Base-by-base conservation (phyloP, 2,797 vertebrate genomes). In the Ctenosaura bakeri region DNA sequence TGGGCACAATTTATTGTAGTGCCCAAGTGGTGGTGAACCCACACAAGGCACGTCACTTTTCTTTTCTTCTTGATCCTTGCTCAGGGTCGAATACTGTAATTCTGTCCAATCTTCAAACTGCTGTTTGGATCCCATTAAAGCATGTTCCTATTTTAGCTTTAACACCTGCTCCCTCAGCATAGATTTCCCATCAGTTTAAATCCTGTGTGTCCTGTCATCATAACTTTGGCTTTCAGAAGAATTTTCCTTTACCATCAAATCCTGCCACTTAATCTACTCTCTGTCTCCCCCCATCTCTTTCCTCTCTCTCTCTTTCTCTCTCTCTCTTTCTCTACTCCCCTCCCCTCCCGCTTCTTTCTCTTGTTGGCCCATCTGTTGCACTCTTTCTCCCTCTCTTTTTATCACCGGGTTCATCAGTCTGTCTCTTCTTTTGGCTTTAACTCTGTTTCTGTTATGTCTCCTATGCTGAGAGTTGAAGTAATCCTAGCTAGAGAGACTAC, bases 221-320 rank as follows among this genome's bases (percentile, higher is more conserved):
- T 77, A 6, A 29, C 84, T 90, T 89, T 80, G 42, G 2, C n/a
- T 95, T 90, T 80, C 89, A 82, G 82, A 50, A 86, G 69, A 90
- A 86, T 86, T 93, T 88, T 16, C 76, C 83, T 38, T 42, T 26
- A 29, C 66, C 52, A 81, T 22, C 18, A 35, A 0, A 54, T 91
- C 83, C 79, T 74, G 20, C 88, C 14, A 14, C 29, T 6, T 79
- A 0, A 0, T 16, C 88, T 89, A 74, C 56, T 90, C 42, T 38
- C 38, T 56, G 16, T 24, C 16, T 66, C 46, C 35, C 18, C 38
- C 29, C 7, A n/a, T 10, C 1, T 12, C 42, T 26, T n/a, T 9
- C 42, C 42, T 4, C 4, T 4, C 2, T 4, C 38, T 56, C 22
- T 24, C 16, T 66, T n/a, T 50, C 18, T 50, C 26, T 7, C 46